These are phyloP conservation scores for Bubalus kerabau DNA, from an alignment of 2,113 vertebrate species.

Conservation along the genomic window DNA sequence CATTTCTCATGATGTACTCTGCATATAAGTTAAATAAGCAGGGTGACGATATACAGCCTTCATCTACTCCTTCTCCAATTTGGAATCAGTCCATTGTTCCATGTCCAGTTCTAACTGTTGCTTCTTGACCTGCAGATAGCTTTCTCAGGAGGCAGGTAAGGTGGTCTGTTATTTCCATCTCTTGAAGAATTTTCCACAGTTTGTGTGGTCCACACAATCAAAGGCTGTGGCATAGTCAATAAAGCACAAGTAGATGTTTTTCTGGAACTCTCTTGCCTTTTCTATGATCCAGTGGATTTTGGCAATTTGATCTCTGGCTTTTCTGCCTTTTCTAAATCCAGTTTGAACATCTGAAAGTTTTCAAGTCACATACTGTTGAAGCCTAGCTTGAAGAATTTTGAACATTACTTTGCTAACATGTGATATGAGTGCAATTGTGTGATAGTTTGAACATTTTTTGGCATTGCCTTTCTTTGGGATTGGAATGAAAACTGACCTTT, in stretches of 20 bases:
- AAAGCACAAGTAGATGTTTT: neutral
- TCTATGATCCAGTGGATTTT: neutral
- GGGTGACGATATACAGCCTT: neutral
- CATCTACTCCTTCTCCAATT: neutral
- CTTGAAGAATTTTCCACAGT: neutral
- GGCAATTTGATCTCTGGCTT: neutral
- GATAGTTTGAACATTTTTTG: neutral
- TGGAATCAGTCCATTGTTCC: neutral
- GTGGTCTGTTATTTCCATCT: neutral
- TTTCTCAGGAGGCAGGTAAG: neutral
- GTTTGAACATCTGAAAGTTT: neutral
- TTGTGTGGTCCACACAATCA: neutral
- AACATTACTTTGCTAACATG: neutral
- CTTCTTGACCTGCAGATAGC: neutral
- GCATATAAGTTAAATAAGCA: neutral
- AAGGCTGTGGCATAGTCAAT: neutral
- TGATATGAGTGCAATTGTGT: neutral
- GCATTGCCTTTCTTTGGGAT: neutral
- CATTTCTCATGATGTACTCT: neutral
- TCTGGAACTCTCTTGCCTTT: neutral
- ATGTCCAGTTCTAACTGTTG: neutral
- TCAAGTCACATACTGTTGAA: neutral
- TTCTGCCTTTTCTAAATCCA: neutral
- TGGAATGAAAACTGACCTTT: neutral
- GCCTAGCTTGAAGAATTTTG: neutral